These are phyloP conservation scores for Eptesicus fuscus DNA, from an alignment of 2,113 vertebrate genomes.

Conservation along the genomic window DNA sequence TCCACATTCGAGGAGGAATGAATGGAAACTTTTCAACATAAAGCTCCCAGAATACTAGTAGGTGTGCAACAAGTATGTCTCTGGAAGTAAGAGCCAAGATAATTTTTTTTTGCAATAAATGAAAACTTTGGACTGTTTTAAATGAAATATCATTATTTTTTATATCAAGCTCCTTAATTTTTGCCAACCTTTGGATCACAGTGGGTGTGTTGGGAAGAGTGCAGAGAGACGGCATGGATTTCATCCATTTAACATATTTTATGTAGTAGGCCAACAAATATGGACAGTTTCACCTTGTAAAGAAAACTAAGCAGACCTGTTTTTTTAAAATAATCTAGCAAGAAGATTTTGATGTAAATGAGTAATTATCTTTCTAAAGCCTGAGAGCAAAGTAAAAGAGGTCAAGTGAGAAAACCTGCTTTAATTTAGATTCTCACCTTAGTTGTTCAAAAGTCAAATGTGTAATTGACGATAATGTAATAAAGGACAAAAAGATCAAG, in stretches of 20 bases:
- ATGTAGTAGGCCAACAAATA: not conserved
- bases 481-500: not conserved
- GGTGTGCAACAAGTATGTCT: fast-evolving
- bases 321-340: not conserved
- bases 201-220: not conserved
- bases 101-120: not conserved
- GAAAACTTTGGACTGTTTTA: not conserved
- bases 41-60: not conserved
- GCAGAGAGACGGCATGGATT: not conserved
- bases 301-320: not conserved
- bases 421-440: not conserved
- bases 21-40: not conserved
- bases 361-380: constrained; percentile 21
- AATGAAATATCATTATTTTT: not conserved
- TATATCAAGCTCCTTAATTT: not conserved
- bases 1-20: not conserved
- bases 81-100: not conserved
- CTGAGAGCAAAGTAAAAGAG: not conserved
- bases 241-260: not conserved
- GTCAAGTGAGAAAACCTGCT: not conserved
- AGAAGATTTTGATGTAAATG: constrained; percentile 1
- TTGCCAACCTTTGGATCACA: not conserved
- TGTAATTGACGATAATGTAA: not conserved
- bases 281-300: not conserved
- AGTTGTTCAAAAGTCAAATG: not conserved